A percentile compares a stretch with the other conserved stretches of the same genome.
Conservation (phyloP, 2,888 invertebrate genomes). For the Tenthredo scrophulariae region DNA sequence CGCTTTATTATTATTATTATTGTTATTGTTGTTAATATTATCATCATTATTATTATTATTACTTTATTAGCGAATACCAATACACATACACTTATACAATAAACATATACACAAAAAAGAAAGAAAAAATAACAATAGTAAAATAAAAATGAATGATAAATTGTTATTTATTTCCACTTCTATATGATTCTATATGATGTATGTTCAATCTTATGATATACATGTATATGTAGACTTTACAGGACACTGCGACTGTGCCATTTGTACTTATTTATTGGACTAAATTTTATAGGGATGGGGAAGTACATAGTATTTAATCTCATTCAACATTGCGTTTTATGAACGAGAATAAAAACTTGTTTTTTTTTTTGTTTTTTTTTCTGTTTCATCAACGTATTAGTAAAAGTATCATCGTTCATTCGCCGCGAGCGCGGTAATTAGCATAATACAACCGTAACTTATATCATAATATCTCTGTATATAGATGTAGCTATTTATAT, state of each 20-base stretch:
- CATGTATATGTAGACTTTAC: not conserved
- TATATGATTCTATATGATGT: not conserved
- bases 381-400: not conserved
- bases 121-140: not conserved
- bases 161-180: conserved; percentile 16
- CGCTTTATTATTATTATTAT: not conserved
- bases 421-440: not conserved
- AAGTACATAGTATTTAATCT: not conserved
- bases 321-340: not conserved
- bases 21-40: conserved; percentile 5
- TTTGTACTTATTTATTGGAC: conserved; percentile 24
- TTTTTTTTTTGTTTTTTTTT: not conserved
- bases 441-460: conserved; percentile 9
- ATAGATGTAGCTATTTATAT: conserved; percentile 52
- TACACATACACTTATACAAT: conserved; percentile 21
- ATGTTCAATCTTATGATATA: not conserved
- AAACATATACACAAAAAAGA: not conserved
- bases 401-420: not conserved
- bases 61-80: conserved; percentile 18
- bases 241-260: conserved; percentile 22
- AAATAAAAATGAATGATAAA: not conserved
- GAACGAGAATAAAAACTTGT: not conserved
- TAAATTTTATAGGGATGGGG: conserved; percentile 1
- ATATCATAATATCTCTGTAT: conserved; percentile 46
- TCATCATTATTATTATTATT: not conserved